phyloP scores from a whole-genome alignment of 2,888 invertebrate species.

The Drosophila ezoana region DNA sequence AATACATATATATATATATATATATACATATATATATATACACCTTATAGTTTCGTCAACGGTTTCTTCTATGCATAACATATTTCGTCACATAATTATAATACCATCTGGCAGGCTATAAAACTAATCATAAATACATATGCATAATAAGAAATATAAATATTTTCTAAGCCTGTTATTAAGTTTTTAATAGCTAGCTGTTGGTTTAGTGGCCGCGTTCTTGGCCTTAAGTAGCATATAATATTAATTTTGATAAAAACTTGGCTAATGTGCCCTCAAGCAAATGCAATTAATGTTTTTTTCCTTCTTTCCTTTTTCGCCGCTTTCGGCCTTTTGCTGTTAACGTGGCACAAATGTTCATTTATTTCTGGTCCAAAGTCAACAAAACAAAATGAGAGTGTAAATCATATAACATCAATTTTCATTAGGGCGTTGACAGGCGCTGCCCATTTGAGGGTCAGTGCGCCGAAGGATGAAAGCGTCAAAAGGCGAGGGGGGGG shows the following conservation, averaged over 20 bases:
- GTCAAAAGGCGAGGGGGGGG: background rate
- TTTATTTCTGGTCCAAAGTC: conserved; percentile 55
- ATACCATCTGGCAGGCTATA: too few relatives aligned
- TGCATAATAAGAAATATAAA: background rate
- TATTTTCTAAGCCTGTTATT: background rate
- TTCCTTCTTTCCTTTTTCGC: background rate
- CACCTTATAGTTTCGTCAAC: too few relatives aligned
- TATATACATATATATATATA: too few relatives aligned
- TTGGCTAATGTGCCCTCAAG: conserved; percentile 36
- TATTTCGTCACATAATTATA: too few relatives aligned
- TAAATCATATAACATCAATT: conserved; percentile 78
- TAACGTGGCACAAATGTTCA: conserved; percentile 41
- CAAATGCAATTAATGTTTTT: conserved; percentile 44
- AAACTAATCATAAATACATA: background rate
- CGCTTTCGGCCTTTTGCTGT: conserved; percentile 9
- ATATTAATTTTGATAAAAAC: conserved; percentile 42
- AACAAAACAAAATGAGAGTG: conserved; percentile 61
- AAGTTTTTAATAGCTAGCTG: background rate
- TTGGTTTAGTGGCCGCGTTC: background rate
- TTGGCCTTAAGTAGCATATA: conserved; percentile 18
- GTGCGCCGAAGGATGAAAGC: background rate
- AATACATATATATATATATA: too few relatives aligned
- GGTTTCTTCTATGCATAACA: too few relatives aligned
- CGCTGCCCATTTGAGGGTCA: conserved; percentile 48
- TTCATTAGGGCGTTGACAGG: conserved; percentile 70